Percentiles rank a stretch among this genome's conserved stretches.
phyloP scores from a whole-genome alignment of 2,888 invertebrate genomes.

The Polymixis lichenea region DNA sequence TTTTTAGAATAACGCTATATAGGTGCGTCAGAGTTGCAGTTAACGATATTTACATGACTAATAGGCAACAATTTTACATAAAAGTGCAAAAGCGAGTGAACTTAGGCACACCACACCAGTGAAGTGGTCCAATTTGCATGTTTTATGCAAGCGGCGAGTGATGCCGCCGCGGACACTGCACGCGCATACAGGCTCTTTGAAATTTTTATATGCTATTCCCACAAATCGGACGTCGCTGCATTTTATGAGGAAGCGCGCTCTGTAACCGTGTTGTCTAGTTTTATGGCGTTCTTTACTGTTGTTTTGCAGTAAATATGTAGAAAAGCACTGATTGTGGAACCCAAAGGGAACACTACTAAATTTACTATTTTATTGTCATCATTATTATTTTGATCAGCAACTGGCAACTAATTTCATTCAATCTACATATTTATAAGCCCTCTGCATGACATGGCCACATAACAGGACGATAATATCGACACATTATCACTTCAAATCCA shows the following conservation, averaged over 20 bases:
- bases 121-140: slow-evolving; percentile 90
- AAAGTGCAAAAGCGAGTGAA: slow-evolving; percentile 88
- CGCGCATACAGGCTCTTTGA: slow-evolving; percentile 83
- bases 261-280: slow-evolving; percentile 73
- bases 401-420: not conserved
- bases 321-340: slow-evolving; percentile 50
- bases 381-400: slow-evolving; percentile 8
- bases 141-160: slow-evolving; percentile 87
- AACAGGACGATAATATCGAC: not conserved
- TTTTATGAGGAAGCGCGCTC: slow-evolving; percentile 82
- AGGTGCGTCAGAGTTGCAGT: slow-evolving; percentile 77
- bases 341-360: slow-evolving; percentile 18
- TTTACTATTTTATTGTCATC: slow-evolving; percentile 1
- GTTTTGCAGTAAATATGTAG: slow-evolving; percentile 59
- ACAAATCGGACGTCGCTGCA: slow-evolving; percentile 85
- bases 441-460: not conserved
- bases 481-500: not conserved
- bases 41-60: slow-evolving; percentile 89
- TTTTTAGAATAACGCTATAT: slow-evolving; percentile 68
- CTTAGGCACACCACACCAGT: slow-evolving; percentile 82
- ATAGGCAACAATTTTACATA: slow-evolving; percentile 87
- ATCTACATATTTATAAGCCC: not conserved
- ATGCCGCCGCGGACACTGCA: slow-evolving; percentile 83
- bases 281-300: slow-evolving; percentile 64
- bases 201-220: slow-evolving; percentile 88